These are phyloP conservation scores for Brachirus orientalis DNA, from an alignment of 2,113 vertebrate species.

Conservation along the genomic window DNA sequence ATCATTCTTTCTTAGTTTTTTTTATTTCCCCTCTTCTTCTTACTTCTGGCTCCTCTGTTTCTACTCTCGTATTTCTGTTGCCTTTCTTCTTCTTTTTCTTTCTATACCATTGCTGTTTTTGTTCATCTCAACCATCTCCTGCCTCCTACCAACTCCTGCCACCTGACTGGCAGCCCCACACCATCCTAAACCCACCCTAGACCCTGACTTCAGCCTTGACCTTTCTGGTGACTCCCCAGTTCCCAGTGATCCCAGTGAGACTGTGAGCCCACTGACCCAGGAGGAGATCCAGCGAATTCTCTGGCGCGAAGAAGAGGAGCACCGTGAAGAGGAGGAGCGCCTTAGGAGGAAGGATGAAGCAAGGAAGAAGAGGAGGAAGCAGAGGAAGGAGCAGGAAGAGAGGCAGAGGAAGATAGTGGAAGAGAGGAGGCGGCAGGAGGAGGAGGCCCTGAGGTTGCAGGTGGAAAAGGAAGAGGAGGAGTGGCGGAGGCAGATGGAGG, in stretches of 20 bases:
- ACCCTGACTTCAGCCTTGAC: conserved; percentile 81
- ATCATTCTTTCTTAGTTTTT: conserved; percentile 32
- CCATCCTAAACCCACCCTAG: conserved; percentile 34
- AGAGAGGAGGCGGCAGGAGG: conserved; percentile 54
- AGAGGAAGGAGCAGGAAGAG: conserved; percentile 72
- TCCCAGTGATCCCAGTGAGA: conserved; percentile 68
- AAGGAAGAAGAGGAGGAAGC: conserved; percentile 67
- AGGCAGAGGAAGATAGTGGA: conserved; percentile 62
- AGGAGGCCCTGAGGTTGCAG: conserved; percentile 64
- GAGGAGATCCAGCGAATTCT: conserved; percentile 68
- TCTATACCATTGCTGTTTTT: background rate
- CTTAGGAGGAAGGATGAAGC: conserved; percentile 67
- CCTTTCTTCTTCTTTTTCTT: conserved; percentile 14
- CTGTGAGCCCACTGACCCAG: conserved; percentile 39
- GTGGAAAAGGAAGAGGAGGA: conserved; percentile 51
- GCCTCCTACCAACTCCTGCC: conserved; percentile 13
- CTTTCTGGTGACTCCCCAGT: conserved; percentile 89
- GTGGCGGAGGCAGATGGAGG: conserved; percentile 43
- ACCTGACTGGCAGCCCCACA: conserved; percentile 46
- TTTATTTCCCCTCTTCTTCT: conserved; percentile 5
- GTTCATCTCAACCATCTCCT: conserved; percentile 12
- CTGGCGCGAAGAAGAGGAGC: conserved; percentile 68
- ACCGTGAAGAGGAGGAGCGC: conserved; percentile 63
- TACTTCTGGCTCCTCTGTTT: conserved; percentile 8
- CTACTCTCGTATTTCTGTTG: conserved; percentile 24